Conservation (phyloP, 92 coral and sea anemone genomes). For the Palythoa grandiflora region DNA sequence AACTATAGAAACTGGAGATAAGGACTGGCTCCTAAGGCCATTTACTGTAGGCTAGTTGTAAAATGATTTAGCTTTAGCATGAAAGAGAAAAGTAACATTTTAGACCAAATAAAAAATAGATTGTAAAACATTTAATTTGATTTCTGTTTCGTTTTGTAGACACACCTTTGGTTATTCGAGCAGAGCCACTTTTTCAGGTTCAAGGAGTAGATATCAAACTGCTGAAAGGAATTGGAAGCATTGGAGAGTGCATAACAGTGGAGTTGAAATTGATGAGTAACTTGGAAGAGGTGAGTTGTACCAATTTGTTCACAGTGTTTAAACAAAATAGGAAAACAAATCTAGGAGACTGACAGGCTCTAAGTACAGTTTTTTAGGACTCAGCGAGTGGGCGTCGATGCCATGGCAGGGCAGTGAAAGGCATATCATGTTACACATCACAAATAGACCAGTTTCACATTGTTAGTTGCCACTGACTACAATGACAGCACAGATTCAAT, state of each 20-base stretch:
- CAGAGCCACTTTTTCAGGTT: constrained; percentile 88
- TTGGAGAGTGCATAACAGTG: constrained; percentile 88
- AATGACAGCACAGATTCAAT: too few relatives aligned
- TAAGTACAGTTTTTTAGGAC: background rate
- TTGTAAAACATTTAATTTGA: too few relatives aligned
- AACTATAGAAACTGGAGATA: too few relatives aligned
- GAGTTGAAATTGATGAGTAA: constrained; percentile 84
- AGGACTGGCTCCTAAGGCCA: too few relatives aligned
- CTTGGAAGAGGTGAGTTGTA: constrained; percentile 83
- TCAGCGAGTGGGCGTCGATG: too few relatives aligned
- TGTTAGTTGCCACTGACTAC: too few relatives aligned
- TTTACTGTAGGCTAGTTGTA: too few relatives aligned
- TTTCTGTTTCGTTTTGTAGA: constrained; percentile 51
- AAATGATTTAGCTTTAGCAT: background rate
- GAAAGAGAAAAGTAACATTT: background rate
- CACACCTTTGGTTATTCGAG: constrained; percentile 85
- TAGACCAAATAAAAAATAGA: background rate
- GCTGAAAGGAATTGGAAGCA: constrained; percentile 90
- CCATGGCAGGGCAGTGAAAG: too few relatives aligned
- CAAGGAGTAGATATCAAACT: constrained; percentile 86
- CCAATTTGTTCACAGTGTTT: background rate
- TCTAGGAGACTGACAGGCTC: too few relatives aligned
- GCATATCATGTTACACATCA: too few relatives aligned
- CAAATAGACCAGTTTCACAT: too few relatives aligned
- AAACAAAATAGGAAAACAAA: background rate